These are phyloP conservation scores for Pachyramphus minor DNA, from an alignment of 2,113 vertebrate species.

Conservation along the genomic window DNA sequence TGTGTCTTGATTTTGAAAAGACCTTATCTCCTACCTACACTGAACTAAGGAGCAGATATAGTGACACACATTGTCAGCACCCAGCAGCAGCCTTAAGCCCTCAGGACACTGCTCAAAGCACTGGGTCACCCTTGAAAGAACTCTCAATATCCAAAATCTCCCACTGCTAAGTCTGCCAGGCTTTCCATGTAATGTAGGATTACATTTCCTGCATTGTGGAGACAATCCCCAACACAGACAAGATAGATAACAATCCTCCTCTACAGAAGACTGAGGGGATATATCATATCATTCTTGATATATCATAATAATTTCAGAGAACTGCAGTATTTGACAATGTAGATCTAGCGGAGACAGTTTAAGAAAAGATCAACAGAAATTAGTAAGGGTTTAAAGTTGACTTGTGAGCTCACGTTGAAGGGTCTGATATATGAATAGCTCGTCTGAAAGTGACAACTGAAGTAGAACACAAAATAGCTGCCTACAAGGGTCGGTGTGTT, in stretches of 20 bases:
- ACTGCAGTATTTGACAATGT: not conserved
- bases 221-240: not conserved
- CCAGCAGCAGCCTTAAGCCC: not conserved
- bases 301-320: not conserved
- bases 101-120: not conserved
- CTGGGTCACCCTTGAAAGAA: not conserved
- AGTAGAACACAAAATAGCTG: not conserved
- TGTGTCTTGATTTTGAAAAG: not conserved
- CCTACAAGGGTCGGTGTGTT: not conserved
- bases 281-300: not conserved
- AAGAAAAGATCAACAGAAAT: not conserved
- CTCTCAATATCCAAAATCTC: not conserved
- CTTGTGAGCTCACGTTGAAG: not conserved
- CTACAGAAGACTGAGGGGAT: not conserved
- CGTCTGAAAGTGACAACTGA: not conserved
- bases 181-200: not conserved
- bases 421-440: not conserved
- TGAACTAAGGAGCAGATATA: not conserved
- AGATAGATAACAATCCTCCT: not conserved
- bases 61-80: not conserved
- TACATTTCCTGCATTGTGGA: not conserved
- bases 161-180: not conserved
- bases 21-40: not conserved
- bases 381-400: not conserved
- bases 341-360: not conserved